These are phyloP conservation scores for Cherax destructor DNA, from an alignment of 1,140 invertebrate genomes.

Conservation along the genomic window DNA sequence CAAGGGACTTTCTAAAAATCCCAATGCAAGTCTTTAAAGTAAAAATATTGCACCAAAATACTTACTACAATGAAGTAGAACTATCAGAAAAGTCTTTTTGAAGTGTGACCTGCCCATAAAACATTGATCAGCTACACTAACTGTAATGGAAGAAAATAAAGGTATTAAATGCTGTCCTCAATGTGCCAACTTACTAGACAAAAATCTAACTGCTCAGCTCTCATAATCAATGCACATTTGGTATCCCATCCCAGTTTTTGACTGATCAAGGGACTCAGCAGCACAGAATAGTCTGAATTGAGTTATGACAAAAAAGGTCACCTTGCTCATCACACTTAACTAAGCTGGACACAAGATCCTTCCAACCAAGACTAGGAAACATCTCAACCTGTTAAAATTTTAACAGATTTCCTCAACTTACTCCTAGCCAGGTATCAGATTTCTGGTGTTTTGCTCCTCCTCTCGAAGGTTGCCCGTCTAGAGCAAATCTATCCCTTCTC, in stretches of 20 bases:
- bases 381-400: conserved; percentile 16
- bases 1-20: too few species aligned
- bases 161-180: neutral
- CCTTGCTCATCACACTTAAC: conserved; percentile 62
- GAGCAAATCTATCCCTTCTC: conserved; percentile 52
- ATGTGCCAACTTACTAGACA: neutral
- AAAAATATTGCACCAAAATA: too few species aligned
- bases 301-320: conserved; percentile 49
- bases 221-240: conserved; percentile 64
- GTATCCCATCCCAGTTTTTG: neutral
- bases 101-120: too few species aligned
- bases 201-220: conserved; percentile 54
- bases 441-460: conserved; percentile 57
- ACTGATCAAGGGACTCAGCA: conserved; percentile 29
- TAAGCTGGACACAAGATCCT: conserved; percentile 56
- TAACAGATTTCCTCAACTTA: conserved; percentile 32
- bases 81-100: too few species aligned
- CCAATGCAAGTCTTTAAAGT: too few species aligned
- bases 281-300: conserved; percentile 64
- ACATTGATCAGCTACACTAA: too few species aligned
- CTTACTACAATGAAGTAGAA: too few species aligned
- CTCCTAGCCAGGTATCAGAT: conserved; percentile 23
- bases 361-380: conserved; percentile 30
- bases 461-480: conserved; percentile 53
- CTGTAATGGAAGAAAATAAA: too few species aligned